phyloP scores from a whole-genome alignment of 2,888 invertebrate genomes.

The Ichneumoninae sp. region DNA sequence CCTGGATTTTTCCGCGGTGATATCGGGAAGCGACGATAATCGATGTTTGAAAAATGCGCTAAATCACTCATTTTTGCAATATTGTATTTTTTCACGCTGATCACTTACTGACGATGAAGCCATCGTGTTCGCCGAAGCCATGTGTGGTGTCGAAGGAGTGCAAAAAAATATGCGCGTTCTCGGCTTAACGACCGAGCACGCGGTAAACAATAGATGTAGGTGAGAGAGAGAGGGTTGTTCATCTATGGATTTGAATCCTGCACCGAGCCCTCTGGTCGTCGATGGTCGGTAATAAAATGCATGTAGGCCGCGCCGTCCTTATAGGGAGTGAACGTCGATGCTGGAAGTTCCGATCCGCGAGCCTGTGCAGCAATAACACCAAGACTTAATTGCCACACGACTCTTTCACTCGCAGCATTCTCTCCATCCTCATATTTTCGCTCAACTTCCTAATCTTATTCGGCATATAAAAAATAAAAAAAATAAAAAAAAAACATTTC shows the following conservation, averaged over 20 bases:
- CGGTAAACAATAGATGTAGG: conserved; percentile 53
- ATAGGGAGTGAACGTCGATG: conserved; percentile 69
- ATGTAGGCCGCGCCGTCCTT: conserved; percentile 70
- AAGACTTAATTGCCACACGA: conserved; percentile 42
- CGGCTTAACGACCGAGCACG: neutral
- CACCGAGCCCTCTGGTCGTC: conserved; percentile 58
- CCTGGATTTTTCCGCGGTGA: too few relatives aligned
- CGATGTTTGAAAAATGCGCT: too few relatives aligned
- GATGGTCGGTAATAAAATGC: conserved; percentile 72
- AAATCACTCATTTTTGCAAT: too few relatives aligned
- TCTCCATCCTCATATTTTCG: neutral
- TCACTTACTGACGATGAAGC: too few relatives aligned
- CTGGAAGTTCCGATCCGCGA: conserved; percentile 25
- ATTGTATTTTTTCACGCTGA: too few relatives aligned
- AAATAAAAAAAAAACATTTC: neutral
- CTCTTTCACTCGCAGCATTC: conserved; percentile 19
- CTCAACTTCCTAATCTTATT: conserved; percentile 29
- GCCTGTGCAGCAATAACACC: conserved; percentile 29
- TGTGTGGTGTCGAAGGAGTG: too few relatives aligned
- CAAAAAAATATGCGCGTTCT: too few relatives aligned
- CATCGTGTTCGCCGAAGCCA: too few relatives aligned
- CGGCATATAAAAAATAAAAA: neutral
- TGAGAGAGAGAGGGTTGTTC: conserved; percentile 48
- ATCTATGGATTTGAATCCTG: conserved; percentile 63
- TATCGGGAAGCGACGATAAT: too few relatives aligned